These are phyloP conservation scores for Villa cingulata DNA, from an alignment of 2,888 invertebrate genomes.

Conservation along the genomic window DNA sequence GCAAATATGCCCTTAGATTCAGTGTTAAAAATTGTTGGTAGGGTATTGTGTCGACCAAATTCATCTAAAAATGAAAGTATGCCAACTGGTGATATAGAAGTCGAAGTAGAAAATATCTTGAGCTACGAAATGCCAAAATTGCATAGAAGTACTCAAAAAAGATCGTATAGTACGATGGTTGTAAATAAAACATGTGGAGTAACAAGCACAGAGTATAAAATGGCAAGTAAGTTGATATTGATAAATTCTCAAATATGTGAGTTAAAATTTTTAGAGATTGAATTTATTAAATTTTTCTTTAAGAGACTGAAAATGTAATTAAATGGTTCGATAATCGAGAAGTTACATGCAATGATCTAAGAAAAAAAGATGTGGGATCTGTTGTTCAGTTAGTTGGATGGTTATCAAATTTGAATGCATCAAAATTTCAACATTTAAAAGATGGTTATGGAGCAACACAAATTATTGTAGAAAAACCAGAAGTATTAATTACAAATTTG, in stretches of 20 bases:
- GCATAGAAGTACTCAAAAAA: slow-evolving; percentile 21
- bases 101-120: slow-evolving; percentile 33
- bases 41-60: slow-evolving; percentile 28
- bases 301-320: slow-evolving; percentile 30
- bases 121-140: slow-evolving; percentile 20
- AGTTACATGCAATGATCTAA: slow-evolving; percentile 34
- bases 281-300: slow-evolving; percentile 2
- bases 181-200: slow-evolving; percentile 24
- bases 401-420: slow-evolving; percentile 26
- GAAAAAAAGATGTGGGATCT: slow-evolving; percentile 29
- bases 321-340: slow-evolving; percentile 36
- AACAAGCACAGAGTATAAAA: slow-evolving; percentile 36
- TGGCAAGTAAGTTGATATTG: slow-evolving; percentile 31
- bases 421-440: slow-evolving; percentile 34
- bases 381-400: slow-evolving; percentile 33
- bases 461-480: slow-evolving; percentile 32
- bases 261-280: neutral
- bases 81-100: slow-evolving; percentile 36
- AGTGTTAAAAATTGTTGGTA: slow-evolving; percentile 32
- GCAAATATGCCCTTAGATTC: slow-evolving; percentile 35
- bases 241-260: too few relatives aligned
- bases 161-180: slow-evolving; percentile 31
- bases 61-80: slow-evolving; percentile 34
- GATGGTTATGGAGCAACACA: slow-evolving; percentile 38
- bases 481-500: slow-evolving; percentile 16